Conservation (phyloP, 2,113 vertebrate species). For the Arothron firmamentum region DNA sequence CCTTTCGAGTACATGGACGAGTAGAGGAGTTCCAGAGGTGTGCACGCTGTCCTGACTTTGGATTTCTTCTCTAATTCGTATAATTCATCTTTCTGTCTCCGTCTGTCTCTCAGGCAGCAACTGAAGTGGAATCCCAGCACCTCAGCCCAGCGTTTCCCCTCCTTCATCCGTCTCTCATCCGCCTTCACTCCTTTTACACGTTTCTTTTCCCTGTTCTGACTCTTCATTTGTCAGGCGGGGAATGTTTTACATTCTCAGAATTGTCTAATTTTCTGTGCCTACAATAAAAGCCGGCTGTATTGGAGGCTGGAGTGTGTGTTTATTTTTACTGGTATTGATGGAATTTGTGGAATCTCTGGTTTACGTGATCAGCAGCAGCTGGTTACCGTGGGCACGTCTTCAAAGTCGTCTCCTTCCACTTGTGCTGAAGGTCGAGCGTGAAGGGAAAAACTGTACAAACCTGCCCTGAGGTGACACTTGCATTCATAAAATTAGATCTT, state of each 20-base stretch:
- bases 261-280: conserved; percentile 64
- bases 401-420: neutral
- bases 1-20: conserved; percentile 98
- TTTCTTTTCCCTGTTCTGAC: conserved; percentile 35
- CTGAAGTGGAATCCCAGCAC: conserved; percentile 44
- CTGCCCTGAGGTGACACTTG: too few species aligned
- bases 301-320: conserved; percentile 39
- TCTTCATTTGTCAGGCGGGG: conserved; percentile 13
- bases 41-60: neutral
- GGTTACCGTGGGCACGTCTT: neutral
- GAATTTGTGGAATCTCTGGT: conserved; percentile 30
- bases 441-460: neutral
- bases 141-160: conserved; percentile 24
- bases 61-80: conserved; percentile 16
- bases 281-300: conserved; percentile 71
- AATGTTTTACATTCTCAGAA: conserved; percentile 63
- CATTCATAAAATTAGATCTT: too few species aligned
- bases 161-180: conserved; percentile 18
- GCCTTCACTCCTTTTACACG: conserved; percentile 49
- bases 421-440: neutral
- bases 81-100: neutral
- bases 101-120: conserved; percentile 19
- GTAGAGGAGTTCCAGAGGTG: conserved; percentile 67
- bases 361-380: conserved; percentile 37
- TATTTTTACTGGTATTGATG: conserved; percentile 19